Percentiles rank a stretch among this genome's conserved stretches.
These are phyloP conservation scores for Rhinopomastus cyanomelas DNA, from an alignment of 2,113 vertebrate species.

Conservation along the genomic window DNA sequence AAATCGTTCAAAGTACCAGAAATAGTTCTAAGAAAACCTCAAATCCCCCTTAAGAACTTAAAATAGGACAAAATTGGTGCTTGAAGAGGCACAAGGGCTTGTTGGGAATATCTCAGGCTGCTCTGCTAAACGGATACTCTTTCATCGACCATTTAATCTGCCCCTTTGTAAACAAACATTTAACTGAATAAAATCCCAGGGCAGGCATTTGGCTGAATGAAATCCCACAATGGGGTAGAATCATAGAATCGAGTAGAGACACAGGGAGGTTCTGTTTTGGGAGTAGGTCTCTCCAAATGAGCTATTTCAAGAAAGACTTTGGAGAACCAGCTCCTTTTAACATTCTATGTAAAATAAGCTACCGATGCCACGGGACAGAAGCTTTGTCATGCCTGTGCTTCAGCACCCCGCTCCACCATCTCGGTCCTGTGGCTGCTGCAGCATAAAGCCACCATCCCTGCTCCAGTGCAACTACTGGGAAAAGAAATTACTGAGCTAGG, in stretches of 20 bases:
- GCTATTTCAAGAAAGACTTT: background rate
- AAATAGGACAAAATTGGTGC: background rate
- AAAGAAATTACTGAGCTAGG: constrained; percentile 53
- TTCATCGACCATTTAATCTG: background rate
- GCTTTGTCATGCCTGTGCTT: background rate
- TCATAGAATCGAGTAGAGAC: too few species aligned
- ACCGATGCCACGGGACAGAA: background rate
- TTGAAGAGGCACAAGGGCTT: background rate
- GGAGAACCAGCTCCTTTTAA: background rate
- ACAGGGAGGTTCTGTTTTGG: background rate
- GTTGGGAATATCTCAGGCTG: background rate
- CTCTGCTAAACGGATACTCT: background rate
- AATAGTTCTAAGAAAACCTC: constrained; percentile 36
- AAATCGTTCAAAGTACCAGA: background rate
- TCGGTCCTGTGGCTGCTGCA: background rate
- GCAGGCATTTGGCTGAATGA: background rate
- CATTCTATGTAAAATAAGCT: background rate
- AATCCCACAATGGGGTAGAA: background rate
- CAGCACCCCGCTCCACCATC: background rate
- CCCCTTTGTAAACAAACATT: background rate
- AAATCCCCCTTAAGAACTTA: constrained; percentile 7
- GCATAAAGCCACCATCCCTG: constrained; percentile 15
- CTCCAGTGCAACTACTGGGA: constrained; percentile 45
- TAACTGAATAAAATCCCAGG: background rate
- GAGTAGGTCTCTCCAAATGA: background rate